Percentiles rank a stretch among this genome's conserved stretches.
phyloP scores from a whole-genome alignment of 2,113 vertebrate genomes.

The Caranx ignobilis region DNA sequence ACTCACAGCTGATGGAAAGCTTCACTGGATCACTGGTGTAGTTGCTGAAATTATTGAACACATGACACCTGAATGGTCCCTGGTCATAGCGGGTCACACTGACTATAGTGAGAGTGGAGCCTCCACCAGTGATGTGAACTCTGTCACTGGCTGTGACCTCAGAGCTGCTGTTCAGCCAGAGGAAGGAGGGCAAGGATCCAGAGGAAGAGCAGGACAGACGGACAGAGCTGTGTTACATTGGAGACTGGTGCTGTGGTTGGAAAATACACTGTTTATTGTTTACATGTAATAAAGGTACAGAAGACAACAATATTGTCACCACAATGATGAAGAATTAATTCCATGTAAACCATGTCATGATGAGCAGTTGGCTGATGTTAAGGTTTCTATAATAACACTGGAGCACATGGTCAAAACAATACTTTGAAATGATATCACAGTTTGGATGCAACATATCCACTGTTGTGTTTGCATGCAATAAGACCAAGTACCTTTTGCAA shows the following conservation, averaged over 20 bases:
- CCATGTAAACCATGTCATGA: background rate
- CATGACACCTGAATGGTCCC: constrained; percentile 54
- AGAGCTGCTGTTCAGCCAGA: no score
- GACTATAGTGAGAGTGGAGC: constrained; percentile 56
- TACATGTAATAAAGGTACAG: background rate
- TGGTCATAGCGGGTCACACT: constrained; percentile 61
- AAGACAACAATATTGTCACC: background rate
- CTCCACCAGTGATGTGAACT: constrained; percentile 65
- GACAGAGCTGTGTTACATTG: constrained; percentile 44
- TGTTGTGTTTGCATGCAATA: no score
- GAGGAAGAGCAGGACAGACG: constrained; percentile 67
- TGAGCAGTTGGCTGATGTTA: background rate
- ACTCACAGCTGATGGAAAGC: constrained; percentile 70
- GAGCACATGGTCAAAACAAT: no score
- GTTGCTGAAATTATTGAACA: constrained; percentile 30
- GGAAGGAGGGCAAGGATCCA: constrained; percentile 47
- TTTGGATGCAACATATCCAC: no score
- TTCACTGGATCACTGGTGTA: constrained; percentile 9
- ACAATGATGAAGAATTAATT: background rate
- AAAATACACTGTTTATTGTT: background rate
- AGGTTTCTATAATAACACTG: no score
- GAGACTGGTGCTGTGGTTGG: constrained; percentile 25
- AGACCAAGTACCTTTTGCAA: no score
- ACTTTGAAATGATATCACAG: no score
- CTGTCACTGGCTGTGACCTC: constrained; percentile 24